phyloP scores from a whole-genome alignment of 2,888 invertebrate genomes.

The Peribatodes rhomboidaria region DNA sequence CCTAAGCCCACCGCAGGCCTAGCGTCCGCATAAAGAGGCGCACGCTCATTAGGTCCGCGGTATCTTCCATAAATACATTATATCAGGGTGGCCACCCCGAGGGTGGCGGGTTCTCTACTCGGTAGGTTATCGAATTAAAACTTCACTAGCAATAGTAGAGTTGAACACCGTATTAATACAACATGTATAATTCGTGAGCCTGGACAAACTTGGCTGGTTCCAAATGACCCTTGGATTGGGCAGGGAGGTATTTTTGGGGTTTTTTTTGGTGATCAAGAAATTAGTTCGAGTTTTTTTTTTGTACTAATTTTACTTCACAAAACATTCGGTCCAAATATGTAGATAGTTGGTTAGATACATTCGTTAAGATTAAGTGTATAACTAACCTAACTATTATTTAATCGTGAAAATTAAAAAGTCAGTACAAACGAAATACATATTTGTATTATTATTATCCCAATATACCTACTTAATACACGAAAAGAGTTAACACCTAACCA shows the following conservation, averaged over 20 bases:
- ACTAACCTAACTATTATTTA: too few species aligned
- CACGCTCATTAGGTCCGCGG: slow-evolving; percentile 84
- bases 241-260: neutral
- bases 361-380: too few species aligned
- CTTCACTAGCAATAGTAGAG: slow-evolving; percentile 84
- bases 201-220: slow-evolving; percentile 75
- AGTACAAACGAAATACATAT: too few species aligned
- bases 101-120: slow-evolving; percentile 51
- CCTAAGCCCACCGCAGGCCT: slow-evolving; percentile 54
- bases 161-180: slow-evolving; percentile 86
- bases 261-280: neutral
- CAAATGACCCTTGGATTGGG: slow-evolving; percentile 44
- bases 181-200: slow-evolving; percentile 84
- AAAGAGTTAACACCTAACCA: too few species aligned
- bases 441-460: too few species aligned
- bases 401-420: too few species aligned
- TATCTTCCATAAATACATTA: slow-evolving; percentile 86
- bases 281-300: too few species aligned
- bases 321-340: too few species aligned
- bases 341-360: too few species aligned
- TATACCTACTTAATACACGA: too few species aligned
- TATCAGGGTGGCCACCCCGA: slow-evolving; percentile 59
- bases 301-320: too few species aligned
- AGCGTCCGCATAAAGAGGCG: slow-evolving; percentile 76
- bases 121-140: slow-evolving; percentile 53